Percentiles rank a stretch among this genome's conserved stretches.
phyloP scores from a whole-genome alignment of 2,113 vertebrate genomes.

The Calonectris borealis region DNA sequence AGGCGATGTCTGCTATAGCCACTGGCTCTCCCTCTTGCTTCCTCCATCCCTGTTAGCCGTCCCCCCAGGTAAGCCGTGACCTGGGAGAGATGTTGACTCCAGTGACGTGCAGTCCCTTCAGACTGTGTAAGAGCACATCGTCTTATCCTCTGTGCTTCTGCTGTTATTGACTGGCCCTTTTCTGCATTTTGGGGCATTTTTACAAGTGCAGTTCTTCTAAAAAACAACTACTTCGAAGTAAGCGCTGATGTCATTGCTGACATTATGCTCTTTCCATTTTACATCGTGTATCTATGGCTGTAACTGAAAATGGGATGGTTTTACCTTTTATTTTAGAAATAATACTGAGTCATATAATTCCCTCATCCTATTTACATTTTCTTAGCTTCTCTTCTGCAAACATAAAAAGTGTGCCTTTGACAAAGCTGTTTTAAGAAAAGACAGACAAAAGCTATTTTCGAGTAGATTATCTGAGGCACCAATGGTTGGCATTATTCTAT shows the following conservation, averaged over 20 bases:
- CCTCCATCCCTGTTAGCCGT: not conserved
- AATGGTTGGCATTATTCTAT: not conserved
- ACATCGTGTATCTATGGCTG: rapidly evolving
- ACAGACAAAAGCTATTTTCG: not conserved
- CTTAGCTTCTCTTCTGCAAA: not conserved
- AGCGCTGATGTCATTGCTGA: constrained; percentile 20
- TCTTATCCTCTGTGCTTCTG: not conserved
- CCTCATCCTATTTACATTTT: not conserved
- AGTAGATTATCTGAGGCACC: not conserved
- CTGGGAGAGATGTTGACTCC: not conserved
- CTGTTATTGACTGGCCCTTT: not conserved
- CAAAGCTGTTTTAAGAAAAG: not conserved
- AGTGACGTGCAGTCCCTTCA: not conserved
- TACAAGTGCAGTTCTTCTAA: not conserved
- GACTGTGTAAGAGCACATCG: not conserved
- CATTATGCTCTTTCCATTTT: constrained; percentile 36
- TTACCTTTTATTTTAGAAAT: constrained; percentile 25
- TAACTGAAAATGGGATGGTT: not conserved
- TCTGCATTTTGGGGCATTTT: not conserved
- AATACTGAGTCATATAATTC: constrained; percentile 22
- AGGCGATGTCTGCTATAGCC: not conserved
- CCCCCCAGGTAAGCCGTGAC: not conserved
- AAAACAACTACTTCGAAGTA: not conserved
- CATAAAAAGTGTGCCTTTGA: not conserved
- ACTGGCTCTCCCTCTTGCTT: not conserved